These are phyloP conservation scores for Bugula neritina DNA, from an alignment of 2,888 invertebrate genomes.

Conservation along the genomic window DNA sequence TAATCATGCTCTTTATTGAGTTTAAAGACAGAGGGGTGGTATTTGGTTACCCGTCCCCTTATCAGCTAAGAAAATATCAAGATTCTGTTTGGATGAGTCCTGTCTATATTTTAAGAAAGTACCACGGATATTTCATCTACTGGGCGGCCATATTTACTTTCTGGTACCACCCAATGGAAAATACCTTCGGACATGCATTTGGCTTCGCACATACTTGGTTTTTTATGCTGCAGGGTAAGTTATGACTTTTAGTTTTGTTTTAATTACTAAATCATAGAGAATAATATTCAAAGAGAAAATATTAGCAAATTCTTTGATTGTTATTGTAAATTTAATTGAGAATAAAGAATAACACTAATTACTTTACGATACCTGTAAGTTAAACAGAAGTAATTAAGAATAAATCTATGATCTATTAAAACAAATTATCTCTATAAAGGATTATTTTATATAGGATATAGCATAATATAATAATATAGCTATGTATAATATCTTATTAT, in stretches of 20 bases:
- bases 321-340: no score
- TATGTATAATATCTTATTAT: no score
- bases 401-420: no score
- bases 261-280: neutral
- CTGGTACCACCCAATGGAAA: slow-evolving; percentile 36
- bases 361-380: no score
- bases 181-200: slow-evolving; percentile 33
- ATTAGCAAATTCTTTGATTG: neutral
- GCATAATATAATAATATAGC: no score
- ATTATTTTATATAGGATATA: no score
- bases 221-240: slow-evolving; percentile 33
- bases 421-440: no score
- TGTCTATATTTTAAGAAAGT: slow-evolving; percentile 31
- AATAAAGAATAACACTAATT: no score
- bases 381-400: no score
- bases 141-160: slow-evolving; percentile 35
- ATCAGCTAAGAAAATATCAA: slow-evolving; percentile 19
- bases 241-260: neutral
- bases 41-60: slow-evolving; percentile 33
- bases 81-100: slow-evolving; percentile 28
- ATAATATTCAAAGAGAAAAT: neutral
- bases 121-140: slow-evolving; percentile 34
- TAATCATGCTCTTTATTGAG: slow-evolving; percentile 34
- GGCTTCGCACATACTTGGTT: slow-evolving; percentile 33
- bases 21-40: slow-evolving; percentile 33